Conservation (phyloP, 2,113 vertebrate genomes). For the Cebus imitator region DNA sequence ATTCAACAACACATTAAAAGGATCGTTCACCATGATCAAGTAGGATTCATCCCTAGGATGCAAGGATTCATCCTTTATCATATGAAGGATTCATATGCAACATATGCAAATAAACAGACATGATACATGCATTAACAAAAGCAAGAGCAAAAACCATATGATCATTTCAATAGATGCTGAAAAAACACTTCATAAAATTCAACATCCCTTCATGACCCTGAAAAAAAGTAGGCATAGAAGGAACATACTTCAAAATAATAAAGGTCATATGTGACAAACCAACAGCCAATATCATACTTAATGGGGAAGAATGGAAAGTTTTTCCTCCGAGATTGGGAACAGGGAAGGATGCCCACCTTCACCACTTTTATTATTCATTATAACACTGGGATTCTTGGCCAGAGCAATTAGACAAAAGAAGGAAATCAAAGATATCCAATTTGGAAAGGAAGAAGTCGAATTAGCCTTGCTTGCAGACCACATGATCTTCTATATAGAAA, state of each 20-base stretch:
- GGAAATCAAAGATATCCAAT: not conserved
- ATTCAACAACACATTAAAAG: not conserved
- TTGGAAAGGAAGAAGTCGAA: not conserved
- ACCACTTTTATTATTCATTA: not conserved
- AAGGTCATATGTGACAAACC: not conserved
- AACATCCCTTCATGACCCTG: not conserved
- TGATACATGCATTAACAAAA: not conserved
- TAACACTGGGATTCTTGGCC: not conserved
- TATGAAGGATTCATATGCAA: too few species aligned
- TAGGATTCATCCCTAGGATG: not conserved
- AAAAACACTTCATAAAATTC: not conserved
- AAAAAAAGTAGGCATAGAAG: not conserved
- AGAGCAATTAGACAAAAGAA: not conserved
- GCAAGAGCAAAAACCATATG: not conserved
- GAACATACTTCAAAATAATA: not conserved
- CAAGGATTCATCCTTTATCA: not conserved
- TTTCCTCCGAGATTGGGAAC: not conserved
- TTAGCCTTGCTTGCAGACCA: not conserved
- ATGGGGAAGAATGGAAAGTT: not conserved
- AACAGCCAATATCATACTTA: not conserved
- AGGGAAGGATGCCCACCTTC: not conserved
- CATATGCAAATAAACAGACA: not conserved
- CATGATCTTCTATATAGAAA: not conserved
- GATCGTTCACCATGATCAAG: not conserved
- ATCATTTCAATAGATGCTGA: not conserved